phyloP scores from a whole-genome alignment of 2,888 invertebrate species.

The Icerya purchasi region DNA sequence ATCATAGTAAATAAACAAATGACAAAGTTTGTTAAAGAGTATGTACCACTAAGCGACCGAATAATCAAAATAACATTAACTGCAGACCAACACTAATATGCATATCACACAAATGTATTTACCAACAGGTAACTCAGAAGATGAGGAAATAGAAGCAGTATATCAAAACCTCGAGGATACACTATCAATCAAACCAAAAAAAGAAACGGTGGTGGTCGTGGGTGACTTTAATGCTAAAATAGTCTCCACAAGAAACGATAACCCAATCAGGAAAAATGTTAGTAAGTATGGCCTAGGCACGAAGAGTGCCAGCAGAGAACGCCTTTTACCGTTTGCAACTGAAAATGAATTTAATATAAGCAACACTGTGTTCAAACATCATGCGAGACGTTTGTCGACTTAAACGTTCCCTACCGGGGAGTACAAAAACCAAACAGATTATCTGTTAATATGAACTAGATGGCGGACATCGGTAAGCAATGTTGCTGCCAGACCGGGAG shows the following conservation, averaged over 20 bases:
- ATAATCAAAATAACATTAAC: neutral
- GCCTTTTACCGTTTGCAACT: neutral
- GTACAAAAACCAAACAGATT: neutral
- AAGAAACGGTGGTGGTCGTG: neutral
- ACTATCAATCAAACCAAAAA: too few relatives aligned
- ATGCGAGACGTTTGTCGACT: neutral
- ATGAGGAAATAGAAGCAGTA: neutral
- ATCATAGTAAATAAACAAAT: neutral
- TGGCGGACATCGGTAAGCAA: too few relatives aligned
- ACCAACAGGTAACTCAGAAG: neutral
- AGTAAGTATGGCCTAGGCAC: neutral
- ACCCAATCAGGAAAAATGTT: neutral
- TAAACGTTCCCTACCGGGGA: neutral
- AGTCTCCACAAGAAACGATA: neutral
- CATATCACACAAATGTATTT: neutral
- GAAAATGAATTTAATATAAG: neutral
- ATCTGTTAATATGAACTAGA: neutral
- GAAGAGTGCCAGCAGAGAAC: too few relatives aligned
- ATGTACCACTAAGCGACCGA: neutral
- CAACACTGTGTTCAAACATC: too few relatives aligned
- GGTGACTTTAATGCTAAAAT: neutral
- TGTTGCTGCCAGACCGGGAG: neutral
- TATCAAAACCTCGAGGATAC: neutral
- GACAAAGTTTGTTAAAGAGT: neutral
- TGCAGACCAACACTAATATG: neutral